Base-by-base conservation (phyloP, 1,140 invertebrate species). In the Orchestia grillus region DNA sequence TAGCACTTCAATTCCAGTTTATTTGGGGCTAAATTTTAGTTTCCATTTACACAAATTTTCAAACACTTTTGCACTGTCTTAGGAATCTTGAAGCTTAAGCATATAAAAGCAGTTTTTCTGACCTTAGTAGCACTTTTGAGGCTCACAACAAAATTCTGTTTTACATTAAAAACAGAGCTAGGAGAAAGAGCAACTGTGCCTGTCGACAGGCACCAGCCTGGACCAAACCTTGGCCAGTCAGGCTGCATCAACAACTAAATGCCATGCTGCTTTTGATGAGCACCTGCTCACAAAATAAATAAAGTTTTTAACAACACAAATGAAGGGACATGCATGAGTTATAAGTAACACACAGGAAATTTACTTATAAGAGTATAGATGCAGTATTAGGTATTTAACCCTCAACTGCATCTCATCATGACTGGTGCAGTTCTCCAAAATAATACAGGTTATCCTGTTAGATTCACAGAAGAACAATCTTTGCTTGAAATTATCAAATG, bases 221-320 rank as follows among this genome's bases (percentile, higher is more conserved):
- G 41, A 91, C 88, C 44, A 44, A 91, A 91, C 11, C 41, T 42
- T 43, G 41, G 41, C 28, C 88, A 42, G 88, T 91, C 41, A 91
- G 88, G 88, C 88, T 91, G 44, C 88, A 91, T 44, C 44, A 91
- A 91, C 88, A 42, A 91, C 11, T 44, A 91, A 77, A 77, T 77
- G 62, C 62, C 62, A 77, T 77, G 62, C 28, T 15, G 62, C 62
- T 77, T 36, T 28, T 77, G 15, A 77, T 77, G 3, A 8, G 62
- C 62, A 77, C 62, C 62, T 77, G 62, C 62, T 23, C 62, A 77
- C 1, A 36, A 3, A 36, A 77, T 36, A 77, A 77, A 77, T 19
- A 77, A 77, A 77, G 28, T 36, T 19, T 77, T 77, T 3, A 36
- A 77, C 36, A 23, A 77, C 28, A 36, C 11, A 77, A 15, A 77